Percentiles rank a stretch among this genome's conserved stretches.
phyloP scores from a whole-genome alignment of 2,797 vertebrate genomes.

The Diplodus sargus region DNA sequence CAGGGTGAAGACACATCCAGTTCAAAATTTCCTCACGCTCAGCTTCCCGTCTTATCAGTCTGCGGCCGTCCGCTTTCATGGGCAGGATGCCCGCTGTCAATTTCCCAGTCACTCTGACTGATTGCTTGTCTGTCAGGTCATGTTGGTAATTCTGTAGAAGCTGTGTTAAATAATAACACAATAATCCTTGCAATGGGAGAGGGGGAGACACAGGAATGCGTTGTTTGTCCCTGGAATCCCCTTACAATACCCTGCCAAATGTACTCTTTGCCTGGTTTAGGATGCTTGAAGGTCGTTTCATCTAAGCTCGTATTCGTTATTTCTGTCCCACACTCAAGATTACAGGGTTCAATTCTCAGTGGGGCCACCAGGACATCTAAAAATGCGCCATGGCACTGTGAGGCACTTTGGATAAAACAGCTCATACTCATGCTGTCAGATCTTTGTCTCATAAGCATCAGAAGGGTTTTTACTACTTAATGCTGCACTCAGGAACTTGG shows the following conservation, averaged over 20 bases:
- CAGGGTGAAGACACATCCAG: constrained; percentile 31
- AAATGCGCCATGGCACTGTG: constrained; percentile 16
- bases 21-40: constrained; percentile 28
- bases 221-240: constrained; percentile 33
- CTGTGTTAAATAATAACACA: constrained; percentile 53
- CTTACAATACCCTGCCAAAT: constrained; percentile 15
- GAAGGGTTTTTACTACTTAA: background rate
- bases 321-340: constrained; percentile 21
- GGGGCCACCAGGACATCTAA: background rate
- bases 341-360: constrained; percentile 14
- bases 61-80: background rate
- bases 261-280: constrained; percentile 10
- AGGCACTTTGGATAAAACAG: background rate
- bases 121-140: constrained; percentile 47
- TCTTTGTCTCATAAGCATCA: background rate
- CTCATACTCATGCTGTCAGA: constrained; percentile 5
- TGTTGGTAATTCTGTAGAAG: constrained; percentile 51
- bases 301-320: constrained; percentile 23
- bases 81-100: constrained; percentile 34
- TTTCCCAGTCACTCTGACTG: constrained; percentile 38
- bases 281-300: constrained; percentile 53
- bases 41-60: constrained; percentile 22
- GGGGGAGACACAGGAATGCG: constrained; percentile 1
- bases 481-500: background rate
- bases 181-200: constrained; percentile 36